Evolutionary conservation across 2,797 vertebrate genomes (phyloP).

Genomic region (Microctenopoma steveboyesi): DNA sequence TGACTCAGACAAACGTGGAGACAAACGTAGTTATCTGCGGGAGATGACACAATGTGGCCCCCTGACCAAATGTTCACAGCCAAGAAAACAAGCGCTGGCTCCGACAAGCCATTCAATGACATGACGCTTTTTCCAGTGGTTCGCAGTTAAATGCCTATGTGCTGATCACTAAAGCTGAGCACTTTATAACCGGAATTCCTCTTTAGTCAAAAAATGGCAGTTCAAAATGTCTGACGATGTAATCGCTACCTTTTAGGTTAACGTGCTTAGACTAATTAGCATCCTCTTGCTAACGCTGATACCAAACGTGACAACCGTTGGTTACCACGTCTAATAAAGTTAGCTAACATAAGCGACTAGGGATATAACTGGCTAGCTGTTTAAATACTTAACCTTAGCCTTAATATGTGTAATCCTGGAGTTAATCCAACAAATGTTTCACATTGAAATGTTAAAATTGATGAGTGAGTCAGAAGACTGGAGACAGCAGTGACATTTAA

Average conservation of each 20-base stretch:
- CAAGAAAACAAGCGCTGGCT: neutral
- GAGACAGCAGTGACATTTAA: neutral
- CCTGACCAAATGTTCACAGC: neutral
- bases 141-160: neutral
- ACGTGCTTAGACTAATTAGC: constrained; percentile 9
- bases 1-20: neutral
- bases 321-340: rapidly evolving
- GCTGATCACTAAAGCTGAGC: rapidly evolving
- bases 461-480: neutral
- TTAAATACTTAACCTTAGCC: too few relatives aligned
- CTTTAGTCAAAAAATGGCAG: neutral
- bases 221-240: constrained; percentile 45
- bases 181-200: rapidly evolving
- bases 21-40: neutral
- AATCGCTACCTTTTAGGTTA: neutral
- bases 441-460: neutral
- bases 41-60: neutral
- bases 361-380: too few relatives aligned
- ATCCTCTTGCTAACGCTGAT: constrained; percentile 2
- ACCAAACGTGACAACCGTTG: neutral
- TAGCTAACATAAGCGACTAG: too few relatives aligned
- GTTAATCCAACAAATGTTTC: neutral
- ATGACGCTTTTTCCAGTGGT: too few relatives aligned
- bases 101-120: neutral
- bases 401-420: too few relatives aligned